Evolutionary conservation across 2,888 invertebrate species (phyloP).

Genomic region (Andrena bicolor): DNA sequence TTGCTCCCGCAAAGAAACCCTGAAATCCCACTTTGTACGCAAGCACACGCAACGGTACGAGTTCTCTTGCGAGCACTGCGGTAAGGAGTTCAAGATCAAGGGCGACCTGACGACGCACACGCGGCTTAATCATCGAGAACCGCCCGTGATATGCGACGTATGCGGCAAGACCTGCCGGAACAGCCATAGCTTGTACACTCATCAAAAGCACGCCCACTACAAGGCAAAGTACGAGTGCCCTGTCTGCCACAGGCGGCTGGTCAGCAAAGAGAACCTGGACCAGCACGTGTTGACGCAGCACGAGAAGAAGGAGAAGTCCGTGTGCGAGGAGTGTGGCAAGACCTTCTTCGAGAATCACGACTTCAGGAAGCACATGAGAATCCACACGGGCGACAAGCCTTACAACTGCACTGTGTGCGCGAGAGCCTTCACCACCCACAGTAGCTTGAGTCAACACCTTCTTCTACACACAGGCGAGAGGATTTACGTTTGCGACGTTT

Average conservation of each 20-base stretch:
- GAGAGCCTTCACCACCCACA: constrained; percentile 67
- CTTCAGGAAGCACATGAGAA: constrained; percentile 70
- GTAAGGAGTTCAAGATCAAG: constrained; percentile 76
- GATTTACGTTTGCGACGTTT: constrained; percentile 71
- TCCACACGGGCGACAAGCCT: constrained; percentile 72
- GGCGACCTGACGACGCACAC: constrained; percentile 75
- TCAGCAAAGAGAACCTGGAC: constrained; percentile 66
- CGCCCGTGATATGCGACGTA: constrained; percentile 72
- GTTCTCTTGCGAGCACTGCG: constrained; percentile 75
- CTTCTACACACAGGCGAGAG: constrained; percentile 71
- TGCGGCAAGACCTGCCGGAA: constrained; percentile 68
- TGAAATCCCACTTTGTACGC: constrained; percentile 66
- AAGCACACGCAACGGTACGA: constrained; percentile 76
- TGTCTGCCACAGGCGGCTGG: constrained; percentile 56
- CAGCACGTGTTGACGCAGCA: constrained; percentile 67
- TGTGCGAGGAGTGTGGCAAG: constrained; percentile 76
- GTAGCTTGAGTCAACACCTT: constrained; percentile 67
- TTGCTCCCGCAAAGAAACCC: constrained; percentile 63
- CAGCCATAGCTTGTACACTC: constrained; percentile 65
- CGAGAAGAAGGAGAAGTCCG: constrained; percentile 61
- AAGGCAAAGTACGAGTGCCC: constrained; percentile 69
- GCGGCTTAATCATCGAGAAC: constrained; percentile 68
- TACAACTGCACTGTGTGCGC: constrained; percentile 69
- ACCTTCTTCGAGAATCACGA: constrained; percentile 68
- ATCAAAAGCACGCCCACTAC: constrained; percentile 69